Base-by-base conservation (phyloP, 2,888 invertebrate species). In the Athalia circularis region DNA sequence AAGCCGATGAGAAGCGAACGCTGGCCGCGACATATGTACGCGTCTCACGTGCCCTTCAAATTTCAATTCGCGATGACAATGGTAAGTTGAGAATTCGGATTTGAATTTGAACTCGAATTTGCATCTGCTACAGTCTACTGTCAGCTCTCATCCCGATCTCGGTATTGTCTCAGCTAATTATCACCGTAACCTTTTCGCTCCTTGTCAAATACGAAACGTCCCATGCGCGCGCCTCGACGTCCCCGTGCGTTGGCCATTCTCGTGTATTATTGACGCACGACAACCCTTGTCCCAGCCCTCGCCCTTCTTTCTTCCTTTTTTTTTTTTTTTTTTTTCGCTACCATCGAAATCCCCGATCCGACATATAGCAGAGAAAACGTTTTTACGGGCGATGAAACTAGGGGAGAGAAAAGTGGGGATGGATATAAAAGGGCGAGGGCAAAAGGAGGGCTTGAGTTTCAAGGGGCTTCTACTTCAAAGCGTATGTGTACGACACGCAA, bases 121-220 rank as follows among this genome's bases (percentile, higher is more conserved):
- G 88, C 90, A 90, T 90, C 90, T 90, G 90, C 83, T 84, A 80
- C 83, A 84, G 82, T 86, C 85, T 82, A 77, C 81, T 82, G 5
- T 68, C 54, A 4, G 48, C 8, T 62, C 50, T n/a, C 61, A 11
- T 59, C 72, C 47, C 59, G n/a, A 47, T 43, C 45, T 54, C 54
- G n/a, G 54, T 11, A 85, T 90, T 90, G 90, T 90, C 85, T 90
- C 84, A 88, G 90, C 90, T 90, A 90, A 90, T 90, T 90, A 88
- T 81, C 82, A 80, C 82, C 79, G 81, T 83, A 84, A 87, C 84
- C 85, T 52, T 72, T 72, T 59, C 59, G 11, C 54, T 72, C 72
- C 43, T 72, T 47, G 45, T 72, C 57, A 15, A 72, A 72, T 72
- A 72, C 15, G 59, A 54, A 54, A 9, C n/a, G 54, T n/a, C n/a